Percentiles rank a stretch among this genome's conserved stretches.
Evolutionary conservation across 2,797 vertebrate genomes (phyloP).

Genomic region (Glossophaga mutica): DNA sequence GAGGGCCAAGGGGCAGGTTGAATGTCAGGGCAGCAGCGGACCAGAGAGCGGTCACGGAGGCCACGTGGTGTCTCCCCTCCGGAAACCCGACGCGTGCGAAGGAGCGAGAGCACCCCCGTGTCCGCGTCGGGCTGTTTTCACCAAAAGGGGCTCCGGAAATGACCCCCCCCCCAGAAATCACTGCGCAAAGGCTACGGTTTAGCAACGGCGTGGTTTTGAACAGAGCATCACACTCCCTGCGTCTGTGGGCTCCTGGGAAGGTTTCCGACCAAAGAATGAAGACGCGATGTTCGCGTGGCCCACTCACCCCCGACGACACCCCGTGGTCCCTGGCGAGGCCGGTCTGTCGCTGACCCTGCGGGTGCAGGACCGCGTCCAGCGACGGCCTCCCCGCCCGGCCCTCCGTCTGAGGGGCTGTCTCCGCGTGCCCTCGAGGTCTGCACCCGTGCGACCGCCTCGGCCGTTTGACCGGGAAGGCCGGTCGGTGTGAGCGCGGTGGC

Average conservation of each 20-base stretch:
- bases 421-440: neutral
- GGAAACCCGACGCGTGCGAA: neutral
- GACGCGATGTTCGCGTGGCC: fast-evolving
- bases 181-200: neutral
- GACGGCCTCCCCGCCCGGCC: neutral
- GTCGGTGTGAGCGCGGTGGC: fast-evolving
- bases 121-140: neutral
- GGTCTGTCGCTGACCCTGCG: no score
- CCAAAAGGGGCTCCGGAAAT: neutral
- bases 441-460: neutral
- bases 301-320: fast-evolving
- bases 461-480: neutral
- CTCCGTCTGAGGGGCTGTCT: neutral
- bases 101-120: neutral
- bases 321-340: fast-evolving
- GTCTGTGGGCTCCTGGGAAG: neutral
- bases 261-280: neutral
- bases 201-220: neutral
- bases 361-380: fast-evolving
- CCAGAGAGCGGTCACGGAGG: neutral
- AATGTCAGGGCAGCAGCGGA: neutral
- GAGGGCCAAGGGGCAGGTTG: constrained; percentile 21
- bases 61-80: neutral
- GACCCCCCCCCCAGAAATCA: neutral
- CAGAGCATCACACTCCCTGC: neutral